phyloP scores from a whole-genome alignment of 2,888 invertebrate species.

The Cremastinae sp. region DNA sequence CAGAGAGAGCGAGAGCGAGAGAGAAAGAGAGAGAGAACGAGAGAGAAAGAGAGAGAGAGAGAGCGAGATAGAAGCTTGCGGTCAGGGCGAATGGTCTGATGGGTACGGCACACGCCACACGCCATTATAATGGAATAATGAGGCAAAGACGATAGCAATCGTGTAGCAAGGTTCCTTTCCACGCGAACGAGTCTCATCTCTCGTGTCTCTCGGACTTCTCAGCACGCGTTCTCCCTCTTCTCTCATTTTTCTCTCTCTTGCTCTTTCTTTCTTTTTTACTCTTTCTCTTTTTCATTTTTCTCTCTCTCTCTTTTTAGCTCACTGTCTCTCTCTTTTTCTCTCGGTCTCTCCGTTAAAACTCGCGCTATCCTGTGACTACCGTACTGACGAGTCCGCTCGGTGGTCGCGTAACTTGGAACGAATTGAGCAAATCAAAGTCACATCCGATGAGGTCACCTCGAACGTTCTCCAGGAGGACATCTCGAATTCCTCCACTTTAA shows the following conservation, averaged over 20 bases:
- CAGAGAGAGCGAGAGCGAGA: slow-evolving; percentile 33
- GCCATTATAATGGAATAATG: slow-evolving; percentile 79
- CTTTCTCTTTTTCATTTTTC: slow-evolving; percentile 22
- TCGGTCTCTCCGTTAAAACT: slow-evolving; percentile 32
- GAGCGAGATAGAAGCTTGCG: slow-evolving; percentile 61
- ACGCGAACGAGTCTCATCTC: slow-evolving; percentile 67
- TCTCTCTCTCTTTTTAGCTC: slow-evolving; percentile 46
- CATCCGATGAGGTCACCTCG: slow-evolving; percentile 79
- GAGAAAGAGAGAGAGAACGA: slow-evolving; percentile 26
- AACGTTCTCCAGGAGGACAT: slow-evolving; percentile 66
- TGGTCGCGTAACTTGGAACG: slow-evolving; percentile 72
- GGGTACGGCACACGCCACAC: slow-evolving; percentile 79
- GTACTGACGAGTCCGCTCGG: slow-evolving; percentile 58
- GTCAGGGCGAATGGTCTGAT: slow-evolving; percentile 70
- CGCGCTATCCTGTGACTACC: slow-evolving; percentile 35
- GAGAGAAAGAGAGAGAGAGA: slow-evolving; percentile 54
- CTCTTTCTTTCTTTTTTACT: slow-evolving; percentile 51
- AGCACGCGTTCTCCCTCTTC: slow-evolving; percentile 51
- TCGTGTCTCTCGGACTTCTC: slow-evolving; percentile 53
- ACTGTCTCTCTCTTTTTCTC: slow-evolving; percentile 51
- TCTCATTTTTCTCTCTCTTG: slow-evolving; percentile 47
- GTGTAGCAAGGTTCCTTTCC: slow-evolving; percentile 74
- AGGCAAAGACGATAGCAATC: slow-evolving; percentile 79
- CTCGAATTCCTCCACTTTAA: slow-evolving; percentile 62
- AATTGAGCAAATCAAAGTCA: slow-evolving; percentile 79